Percentiles rank a stretch among this genome's conserved stretches.
Evolutionary conservation across 2,113 vertebrate genomes (phyloP).

Genomic region (Raja brachyura): DNA sequence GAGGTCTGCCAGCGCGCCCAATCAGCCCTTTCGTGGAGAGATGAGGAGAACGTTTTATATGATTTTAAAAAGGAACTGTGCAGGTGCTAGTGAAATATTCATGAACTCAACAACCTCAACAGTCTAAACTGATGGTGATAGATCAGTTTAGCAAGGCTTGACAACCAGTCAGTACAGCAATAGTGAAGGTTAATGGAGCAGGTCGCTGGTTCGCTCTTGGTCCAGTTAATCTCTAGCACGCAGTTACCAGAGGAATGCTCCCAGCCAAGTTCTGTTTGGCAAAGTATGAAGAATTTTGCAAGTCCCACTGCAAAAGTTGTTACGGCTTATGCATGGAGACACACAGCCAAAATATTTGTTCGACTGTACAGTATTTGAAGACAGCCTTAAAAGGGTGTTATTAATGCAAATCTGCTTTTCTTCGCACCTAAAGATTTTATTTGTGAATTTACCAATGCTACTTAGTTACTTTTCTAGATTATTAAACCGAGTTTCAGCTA

Average conservation of each 20-base stretch:
- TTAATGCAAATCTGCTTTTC: not conserved
- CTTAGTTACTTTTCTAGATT: not conserved
- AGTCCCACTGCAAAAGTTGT: not conserved
- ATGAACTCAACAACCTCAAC: slow-evolving; percentile 2
- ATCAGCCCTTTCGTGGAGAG: not conserved
- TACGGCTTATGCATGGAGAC: no score
- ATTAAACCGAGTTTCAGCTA: not conserved
- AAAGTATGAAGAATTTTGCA: not conserved
- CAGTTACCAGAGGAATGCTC: not conserved
- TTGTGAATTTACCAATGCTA: not conserved
- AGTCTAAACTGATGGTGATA: not conserved
- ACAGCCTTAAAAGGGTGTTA: not conserved
- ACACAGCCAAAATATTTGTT: no score
- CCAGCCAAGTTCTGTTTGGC: not conserved
- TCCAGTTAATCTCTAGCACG: not conserved
- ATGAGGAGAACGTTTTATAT: not conserved
- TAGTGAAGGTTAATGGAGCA: not conserved
- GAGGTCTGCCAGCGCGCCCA: not conserved
- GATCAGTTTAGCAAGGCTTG: not conserved
- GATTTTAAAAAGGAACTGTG: not conserved
- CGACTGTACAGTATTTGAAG: no score
- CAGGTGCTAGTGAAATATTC: not conserved
- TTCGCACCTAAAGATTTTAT: not conserved
- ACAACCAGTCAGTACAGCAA: not conserved
- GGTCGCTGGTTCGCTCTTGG: not conserved